phyloP scores from a whole-genome alignment of 2,113 vertebrate species.

The Sinocyclocheilus grahami region DNA sequence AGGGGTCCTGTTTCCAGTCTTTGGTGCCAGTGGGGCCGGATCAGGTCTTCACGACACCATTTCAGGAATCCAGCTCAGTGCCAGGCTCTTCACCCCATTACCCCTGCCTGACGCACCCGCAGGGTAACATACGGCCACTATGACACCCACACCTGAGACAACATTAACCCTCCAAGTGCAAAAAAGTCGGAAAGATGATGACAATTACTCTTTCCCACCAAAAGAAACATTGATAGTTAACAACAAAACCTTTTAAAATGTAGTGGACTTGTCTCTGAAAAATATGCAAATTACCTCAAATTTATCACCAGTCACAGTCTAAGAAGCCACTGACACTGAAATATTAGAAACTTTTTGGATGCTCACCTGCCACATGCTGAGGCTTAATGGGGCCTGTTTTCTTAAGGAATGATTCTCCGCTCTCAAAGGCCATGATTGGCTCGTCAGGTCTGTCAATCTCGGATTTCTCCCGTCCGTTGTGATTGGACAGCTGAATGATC shows the following conservation, averaged over 20 bases:
- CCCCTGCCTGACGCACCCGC: neutral
- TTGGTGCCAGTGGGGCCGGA: conserved; percentile 57
- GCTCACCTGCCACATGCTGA: conserved; percentile 90
- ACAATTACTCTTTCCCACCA: conserved; percentile 26
- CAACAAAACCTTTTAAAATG: too few relatives aligned
- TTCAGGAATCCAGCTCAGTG: conserved; percentile 65
- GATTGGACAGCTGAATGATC: conserved; percentile 80
- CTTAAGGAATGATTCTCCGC: conserved; percentile 89
- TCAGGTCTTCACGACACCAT: conserved; percentile 59
- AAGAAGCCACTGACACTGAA: neutral
- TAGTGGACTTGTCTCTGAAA: too few relatives aligned
- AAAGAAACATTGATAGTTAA: conserved; percentile 20
- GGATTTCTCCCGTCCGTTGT: conserved; percentile 73
- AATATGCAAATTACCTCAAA: neutral
- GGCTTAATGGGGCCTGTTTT: conserved; percentile 84
- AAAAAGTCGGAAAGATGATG: too few relatives aligned
- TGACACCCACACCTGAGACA: conserved; percentile 51
- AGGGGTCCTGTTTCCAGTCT: conserved; percentile 68
- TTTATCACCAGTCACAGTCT: neutral
- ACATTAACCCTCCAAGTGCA: conserved; percentile 18
- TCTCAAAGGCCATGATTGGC: conserved; percentile 85
- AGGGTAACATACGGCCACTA: conserved; percentile 7
- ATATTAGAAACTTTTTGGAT: neutral
- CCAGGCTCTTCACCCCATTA: conserved; percentile 41
- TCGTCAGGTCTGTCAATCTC: conserved; percentile 71